Percentiles rank a stretch among this genome's conserved stretches.
Conservation (phyloP, 2,888 invertebrate species). For the Hirtodrosophila alboralis region DNA sequence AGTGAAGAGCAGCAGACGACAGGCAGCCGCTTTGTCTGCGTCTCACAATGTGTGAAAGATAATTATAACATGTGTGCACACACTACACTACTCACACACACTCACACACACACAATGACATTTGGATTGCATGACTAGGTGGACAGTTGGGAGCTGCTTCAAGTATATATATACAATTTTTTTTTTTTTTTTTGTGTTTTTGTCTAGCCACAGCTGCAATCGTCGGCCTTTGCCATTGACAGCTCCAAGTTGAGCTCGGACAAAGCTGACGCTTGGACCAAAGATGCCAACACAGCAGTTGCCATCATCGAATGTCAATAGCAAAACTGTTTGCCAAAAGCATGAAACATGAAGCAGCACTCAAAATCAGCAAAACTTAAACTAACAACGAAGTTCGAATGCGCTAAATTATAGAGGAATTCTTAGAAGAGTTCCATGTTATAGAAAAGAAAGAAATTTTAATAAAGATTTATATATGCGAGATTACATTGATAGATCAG, state of each 20-base stretch:
- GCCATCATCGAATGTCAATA: constrained; percentile 64
- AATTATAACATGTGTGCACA: constrained; percentile 68
- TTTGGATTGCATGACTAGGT: constrained; percentile 11
- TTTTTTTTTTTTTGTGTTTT: constrained; percentile 5
- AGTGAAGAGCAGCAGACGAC: constrained; percentile 35
- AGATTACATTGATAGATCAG: too few species aligned
- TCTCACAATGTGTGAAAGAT: constrained; percentile 68
- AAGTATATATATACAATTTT: constrained; percentile 1
- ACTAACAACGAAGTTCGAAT: constrained; percentile 12
- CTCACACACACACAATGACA: constrained; percentile 16
- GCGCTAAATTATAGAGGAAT: background rate
- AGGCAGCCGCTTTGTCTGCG: constrained; percentile 60
- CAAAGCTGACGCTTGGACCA: constrained; percentile 20
- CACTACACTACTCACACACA: constrained; percentile 28
- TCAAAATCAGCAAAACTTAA: background rate
- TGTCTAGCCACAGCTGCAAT: constrained; percentile 52
- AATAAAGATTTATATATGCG: too few species aligned
- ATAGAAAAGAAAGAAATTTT: too few species aligned
- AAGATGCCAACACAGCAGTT: constrained; percentile 66
- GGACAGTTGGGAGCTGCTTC: constrained; percentile 16
- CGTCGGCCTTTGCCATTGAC: constrained; percentile 60
- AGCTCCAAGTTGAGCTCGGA: constrained; percentile 41
- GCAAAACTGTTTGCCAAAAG: constrained; percentile 65
- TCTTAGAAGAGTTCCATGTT: too few species aligned
- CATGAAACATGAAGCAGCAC: constrained; percentile 36